phyloP scores from a whole-genome alignment of 2,888 invertebrate species.

The Caenorhabditis sp. region DNA sequence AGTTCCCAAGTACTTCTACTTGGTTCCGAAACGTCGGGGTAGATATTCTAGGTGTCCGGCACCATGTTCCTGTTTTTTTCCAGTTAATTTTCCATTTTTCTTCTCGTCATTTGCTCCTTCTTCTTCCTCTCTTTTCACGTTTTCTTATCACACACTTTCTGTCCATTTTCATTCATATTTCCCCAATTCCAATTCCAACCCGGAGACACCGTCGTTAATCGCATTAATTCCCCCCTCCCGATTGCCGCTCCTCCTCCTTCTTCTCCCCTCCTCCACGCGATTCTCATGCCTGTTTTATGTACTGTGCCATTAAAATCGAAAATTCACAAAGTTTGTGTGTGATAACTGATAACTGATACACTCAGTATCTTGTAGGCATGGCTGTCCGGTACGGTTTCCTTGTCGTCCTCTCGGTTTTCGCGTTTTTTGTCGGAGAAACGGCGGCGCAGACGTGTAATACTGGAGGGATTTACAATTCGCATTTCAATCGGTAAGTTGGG shows the following conservation, averaged over 20 bases:
- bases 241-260: too few species aligned
- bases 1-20: too few species aligned
- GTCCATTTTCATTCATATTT: too few species aligned
- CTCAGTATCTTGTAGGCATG: background rate
- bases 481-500: conserved; percentile 51
- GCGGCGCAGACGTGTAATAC: conserved; percentile 54
- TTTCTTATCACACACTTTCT: conserved; percentile 13
- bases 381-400: background rate
- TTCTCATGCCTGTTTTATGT: background rate
- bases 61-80: too few species aligned
- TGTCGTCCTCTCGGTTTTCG: conserved; percentile 5
- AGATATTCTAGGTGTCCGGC: too few species aligned
- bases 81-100: too few species aligned
- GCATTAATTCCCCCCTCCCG: too few species aligned
- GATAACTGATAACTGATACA: conserved; percentile 1
- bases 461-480: conserved; percentile 55
- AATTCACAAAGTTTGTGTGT: background rate
- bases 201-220: conserved; percentile 27
- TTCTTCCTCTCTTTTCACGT: background rate
- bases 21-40: too few species aligned
- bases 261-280: conserved; percentile 14
- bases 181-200: too few species aligned
- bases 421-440: background rate
- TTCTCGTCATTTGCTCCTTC: background rate
- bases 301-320: conserved; percentile 10